A percentile compares a stretch with the other conserved stretches of the same genome.
phyloP scores from a whole-genome alignment of 1,140 invertebrate genomes.

The Drosophila pruinosa region DNA sequence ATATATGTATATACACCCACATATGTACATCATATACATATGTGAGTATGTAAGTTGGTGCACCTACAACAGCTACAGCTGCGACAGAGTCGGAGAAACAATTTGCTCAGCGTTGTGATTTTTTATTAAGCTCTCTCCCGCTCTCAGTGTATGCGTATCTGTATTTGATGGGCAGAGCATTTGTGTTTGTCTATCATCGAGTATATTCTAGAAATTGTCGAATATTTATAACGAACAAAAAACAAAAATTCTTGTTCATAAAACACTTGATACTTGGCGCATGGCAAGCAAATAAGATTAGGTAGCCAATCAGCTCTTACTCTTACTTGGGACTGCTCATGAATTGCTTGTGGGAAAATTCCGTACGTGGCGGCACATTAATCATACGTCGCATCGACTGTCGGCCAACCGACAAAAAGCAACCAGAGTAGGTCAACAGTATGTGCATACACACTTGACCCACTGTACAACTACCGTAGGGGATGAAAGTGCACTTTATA shows the following conservation, averaged over 20 bases:
- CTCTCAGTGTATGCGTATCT: background rate
- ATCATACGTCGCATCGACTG: conserved; percentile 55
- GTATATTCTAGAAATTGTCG: conserved; percentile 70
- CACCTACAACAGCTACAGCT: conserved; percentile 22
- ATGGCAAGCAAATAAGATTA: conserved; percentile 54
- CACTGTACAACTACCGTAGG: conserved; percentile 37
- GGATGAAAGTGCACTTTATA: conserved; percentile 9
- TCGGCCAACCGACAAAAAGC: background rate
- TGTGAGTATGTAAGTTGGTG: conserved; percentile 15
- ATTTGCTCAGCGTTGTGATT: conserved; percentile 7
- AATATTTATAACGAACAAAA: conserved; percentile 48
- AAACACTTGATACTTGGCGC: conserved; percentile 49
- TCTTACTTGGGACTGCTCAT: conserved; percentile 4
- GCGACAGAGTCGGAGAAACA: conserved; percentile 20
- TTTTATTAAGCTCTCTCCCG: conserved; percentile 3
- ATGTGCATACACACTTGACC: conserved; percentile 58
- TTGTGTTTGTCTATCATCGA: conserved; percentile 43
- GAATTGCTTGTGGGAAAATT: conserved; percentile 39
- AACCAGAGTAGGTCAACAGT: conserved; percentile 53
- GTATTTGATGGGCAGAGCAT: conserved; percentile 12
- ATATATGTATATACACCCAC: conserved; percentile 34
- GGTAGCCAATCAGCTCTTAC: conserved; percentile 45
- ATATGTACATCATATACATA: conserved; percentile 25
- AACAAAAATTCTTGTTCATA: conserved; percentile 26
- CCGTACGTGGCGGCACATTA: conserved; percentile 52